A percentile compares a stretch with the other conserved stretches of the same genome.
Conservation (phyloP, 2,113 vertebrate species). For the Pseudolaguvia tuberculata region DNA sequence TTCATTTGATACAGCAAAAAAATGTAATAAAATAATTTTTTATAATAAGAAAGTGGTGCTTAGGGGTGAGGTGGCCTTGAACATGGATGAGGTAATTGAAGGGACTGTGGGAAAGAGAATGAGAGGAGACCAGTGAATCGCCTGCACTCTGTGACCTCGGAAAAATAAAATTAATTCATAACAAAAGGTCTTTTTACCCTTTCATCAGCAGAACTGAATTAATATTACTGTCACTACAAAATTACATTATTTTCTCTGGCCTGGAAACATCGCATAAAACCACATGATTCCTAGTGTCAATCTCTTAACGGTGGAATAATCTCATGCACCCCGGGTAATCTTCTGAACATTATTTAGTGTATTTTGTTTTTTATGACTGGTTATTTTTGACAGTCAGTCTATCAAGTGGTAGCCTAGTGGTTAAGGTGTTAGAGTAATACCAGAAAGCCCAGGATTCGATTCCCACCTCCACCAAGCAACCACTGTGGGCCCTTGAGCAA, state of each 20-base stretch:
- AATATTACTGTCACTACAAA: background rate
- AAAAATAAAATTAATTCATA: too few relatives aligned
- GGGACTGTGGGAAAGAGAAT: background rate
- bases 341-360: background rate
- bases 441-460: too few relatives aligned
- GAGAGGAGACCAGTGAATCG: background rate
- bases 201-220: conserved; percentile 9
- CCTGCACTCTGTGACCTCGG: background rate
- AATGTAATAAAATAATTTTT: background rate
- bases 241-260: too few relatives aligned
- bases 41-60: background rate
- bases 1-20: background rate
- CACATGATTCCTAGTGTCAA: background rate
- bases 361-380: background rate
- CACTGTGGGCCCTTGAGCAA: too few relatives aligned
- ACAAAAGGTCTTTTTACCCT: background rate
- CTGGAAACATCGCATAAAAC: background rate
- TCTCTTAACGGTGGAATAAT: background rate
- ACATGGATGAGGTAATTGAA: background rate
- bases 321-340: background rate
- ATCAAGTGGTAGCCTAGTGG: too few relatives aligned
- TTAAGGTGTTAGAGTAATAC: too few relatives aligned
- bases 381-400: too few relatives aligned
- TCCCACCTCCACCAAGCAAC: too few relatives aligned
- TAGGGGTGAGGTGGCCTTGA: conserved; percentile 5